These are phyloP conservation scores for Oncorhynchus masou DNA, from an alignment of 2,113 vertebrate species.

Conservation along the genomic window DNA sequence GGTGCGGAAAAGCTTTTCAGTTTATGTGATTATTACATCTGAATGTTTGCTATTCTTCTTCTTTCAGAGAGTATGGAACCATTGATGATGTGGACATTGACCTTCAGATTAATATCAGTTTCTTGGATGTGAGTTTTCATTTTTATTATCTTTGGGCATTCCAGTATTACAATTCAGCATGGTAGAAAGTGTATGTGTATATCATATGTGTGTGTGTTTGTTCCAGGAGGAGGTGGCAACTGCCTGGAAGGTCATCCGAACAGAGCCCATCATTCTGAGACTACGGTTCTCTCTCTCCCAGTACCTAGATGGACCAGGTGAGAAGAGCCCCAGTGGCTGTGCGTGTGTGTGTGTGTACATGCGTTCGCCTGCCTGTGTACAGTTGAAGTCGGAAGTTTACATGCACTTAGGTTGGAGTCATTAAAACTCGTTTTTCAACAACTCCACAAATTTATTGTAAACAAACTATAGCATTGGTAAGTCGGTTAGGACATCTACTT, in stretches of 20 bases:
- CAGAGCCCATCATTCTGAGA: slow-evolving; percentile 93
- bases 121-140: slow-evolving; percentile 89
- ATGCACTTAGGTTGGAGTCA: too few relatives aligned
- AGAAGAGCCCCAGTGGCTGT: slow-evolving; percentile 51
- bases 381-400: too few relatives aligned
- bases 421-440: too few relatives aligned
- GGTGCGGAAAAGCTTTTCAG: background rate
- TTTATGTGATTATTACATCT: background rate
- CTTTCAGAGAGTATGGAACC: slow-evolving; percentile 91
- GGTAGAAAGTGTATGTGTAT: slow-evolving; percentile 41
- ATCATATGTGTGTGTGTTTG: slow-evolving; percentile 52
- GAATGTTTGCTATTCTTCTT: slow-evolving; percentile 29
- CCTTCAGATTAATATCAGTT: slow-evolving; percentile 95
- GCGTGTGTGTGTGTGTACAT: background rate
- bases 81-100: slow-evolving; percentile 98
- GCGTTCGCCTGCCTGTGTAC: slow-evolving; percentile 46
- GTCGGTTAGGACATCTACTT: too few relatives aligned
- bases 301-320: slow-evolving; percentile 98
- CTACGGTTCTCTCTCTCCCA: slow-evolving; percentile 97
- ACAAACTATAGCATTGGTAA: too few relatives aligned
- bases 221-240: slow-evolving; percentile 96
- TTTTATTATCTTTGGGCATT: slow-evolving; percentile 21
- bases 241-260: slow-evolving; percentile 98
- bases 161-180: slow-evolving; percentile 23
- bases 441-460: too few relatives aligned